Percentiles rank a stretch among this genome's conserved stretches.
These are phyloP conservation scores for Caloenas nicobarica DNA, from an alignment of 2,113 vertebrate genomes.

Conservation along the genomic window DNA sequence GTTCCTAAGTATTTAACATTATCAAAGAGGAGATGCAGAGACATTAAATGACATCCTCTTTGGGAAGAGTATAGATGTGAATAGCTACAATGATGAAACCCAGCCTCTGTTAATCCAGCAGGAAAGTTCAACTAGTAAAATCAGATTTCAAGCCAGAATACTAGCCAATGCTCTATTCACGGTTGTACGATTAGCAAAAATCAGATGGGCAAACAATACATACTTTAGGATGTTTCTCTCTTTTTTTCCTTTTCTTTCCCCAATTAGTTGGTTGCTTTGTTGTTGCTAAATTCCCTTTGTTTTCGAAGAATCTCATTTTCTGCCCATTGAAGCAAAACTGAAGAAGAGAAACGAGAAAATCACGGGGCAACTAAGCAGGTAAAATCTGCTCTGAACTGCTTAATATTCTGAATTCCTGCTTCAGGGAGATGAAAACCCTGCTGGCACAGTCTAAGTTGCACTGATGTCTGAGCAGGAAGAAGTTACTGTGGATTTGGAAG, in stretches of 20 bases:
- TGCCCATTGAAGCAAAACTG: conserved; percentile 22
- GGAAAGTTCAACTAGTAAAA: not conserved
- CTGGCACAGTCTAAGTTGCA: not conserved
- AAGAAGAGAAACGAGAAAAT: conserved; percentile 44
- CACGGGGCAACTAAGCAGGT: conserved; percentile 22
- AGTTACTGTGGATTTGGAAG: not conserved
- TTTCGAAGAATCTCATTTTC: conserved; percentile 8
- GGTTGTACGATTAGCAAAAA: not conserved
- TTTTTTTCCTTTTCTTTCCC: not conserved
- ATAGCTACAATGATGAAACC: not conserved
- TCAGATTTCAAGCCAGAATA: not conserved
- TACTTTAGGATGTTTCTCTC: not conserved
- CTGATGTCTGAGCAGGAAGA: conserved; percentile 27
- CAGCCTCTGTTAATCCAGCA: not conserved
- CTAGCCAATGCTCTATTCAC: not conserved
- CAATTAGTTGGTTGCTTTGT: not conserved
- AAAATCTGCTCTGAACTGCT: conserved; percentile 35
- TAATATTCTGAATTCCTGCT: conserved; percentile 50
- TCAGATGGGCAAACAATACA: not conserved
- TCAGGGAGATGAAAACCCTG: conserved; percentile 44
- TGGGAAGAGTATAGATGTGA: not conserved
- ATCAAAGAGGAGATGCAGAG: not conserved
- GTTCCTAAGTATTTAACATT: not conserved
- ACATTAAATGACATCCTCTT: not conserved
- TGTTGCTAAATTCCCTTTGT: conserved; percentile 4